Evolutionary conservation across 1,140 invertebrate species (phyloP), one percentile per base, ranked within the genome.

Genomic region (Cyclargus thomasi): DNA sequence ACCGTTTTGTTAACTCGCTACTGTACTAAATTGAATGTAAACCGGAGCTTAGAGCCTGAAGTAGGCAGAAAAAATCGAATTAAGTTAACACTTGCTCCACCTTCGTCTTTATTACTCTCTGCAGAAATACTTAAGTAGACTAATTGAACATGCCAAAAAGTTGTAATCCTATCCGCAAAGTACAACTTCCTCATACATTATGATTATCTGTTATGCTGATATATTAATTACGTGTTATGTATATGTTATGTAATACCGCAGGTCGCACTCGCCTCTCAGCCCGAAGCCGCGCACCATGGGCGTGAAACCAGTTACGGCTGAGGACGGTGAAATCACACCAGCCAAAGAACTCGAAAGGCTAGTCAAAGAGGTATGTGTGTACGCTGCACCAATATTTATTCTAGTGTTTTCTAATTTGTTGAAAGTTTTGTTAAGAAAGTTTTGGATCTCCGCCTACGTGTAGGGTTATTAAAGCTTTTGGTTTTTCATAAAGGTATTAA

Each of bases 321-420:
- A 92, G 68, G 92, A 92, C 72, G 91, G 91, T 73, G 91, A 92
- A 80, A 82, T 91, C 63, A 92, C 92, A 63, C 92, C 92, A 68
- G 86, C 91, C 67, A 92, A 93, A 79, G 92, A 93, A 68, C 85
- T 94, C 67, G 92, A 94, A 82, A 86, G 89, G 74, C 92, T 93
- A 81, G 93, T 94, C 80, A 93, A 92, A 91, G 93, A 94, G 84
- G 93, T 94, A 20, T 59, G 55, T 55, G 5, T 21, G 55, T 21
- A 59, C 18, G 6, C 10, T 10, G 55, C 20, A 11, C 55, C 14
- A 47, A 59, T 59, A 59, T 59, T 59, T 59, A 18, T 59, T 59
- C 8, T 20, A 21, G 10, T 11, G 55, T 59, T 59, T 55, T 59
- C 55, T 59, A 59, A 59, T 59, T 59, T 59, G 17, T 21, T 20